Percentiles rank a stretch among this genome's conserved stretches.
phyloP scores from a whole-genome alignment of 35 echinoderm and acorn worm genomes.

The Patiria miniata region DNA sequence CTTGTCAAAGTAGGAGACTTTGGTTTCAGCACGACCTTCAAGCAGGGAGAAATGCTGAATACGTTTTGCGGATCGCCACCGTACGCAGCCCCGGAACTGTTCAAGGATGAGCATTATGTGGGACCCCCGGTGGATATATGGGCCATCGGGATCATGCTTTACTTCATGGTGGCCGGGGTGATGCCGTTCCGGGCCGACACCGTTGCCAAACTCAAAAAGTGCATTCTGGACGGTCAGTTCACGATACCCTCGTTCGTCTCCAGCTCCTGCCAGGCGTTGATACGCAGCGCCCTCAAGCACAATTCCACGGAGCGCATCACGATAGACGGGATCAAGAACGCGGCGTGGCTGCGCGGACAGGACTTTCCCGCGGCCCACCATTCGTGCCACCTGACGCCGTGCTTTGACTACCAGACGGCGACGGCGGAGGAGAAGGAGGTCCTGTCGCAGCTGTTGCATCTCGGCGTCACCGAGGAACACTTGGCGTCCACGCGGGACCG shows the following conservation, averaged over 20 bases:
- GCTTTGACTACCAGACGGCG: conserved; percentile 77
- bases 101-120: conserved; percentile 97
- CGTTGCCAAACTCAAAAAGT: conserved; percentile 97
- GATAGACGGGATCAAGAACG: conserved; percentile 61
- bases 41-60: conserved; percentile 77
- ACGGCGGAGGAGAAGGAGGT: conserved; percentile 88
- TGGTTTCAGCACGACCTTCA: conserved; percentile 93
- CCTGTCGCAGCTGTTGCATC: conserved; percentile 62
- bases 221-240: conserved; percentile 91
- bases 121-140: conserved; percentile 91
- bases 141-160: conserved; percentile 98
- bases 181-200: conserved; percentile 99
- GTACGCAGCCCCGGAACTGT: conserved; percentile 96
- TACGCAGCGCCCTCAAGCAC: conserved; percentile 67
- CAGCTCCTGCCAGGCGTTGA: conserved; percentile 60
- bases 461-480: conserved; percentile 86
- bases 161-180: conserved; percentile 94
- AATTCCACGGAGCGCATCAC: conserved; percentile 60
- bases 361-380: conserved; percentile 78
- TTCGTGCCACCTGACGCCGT: conserved; percentile 81
- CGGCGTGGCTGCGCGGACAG: conserved; percentile 77
- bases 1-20: conserved; percentile 99
- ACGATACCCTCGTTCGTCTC: conserved; percentile 88
- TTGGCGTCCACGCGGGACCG: conserved; percentile 79
- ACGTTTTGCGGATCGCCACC: conserved; percentile 99